Conservation (phyloP, 2,888 invertebrate genomes). For the Toxonevra muliebris region DNA sequence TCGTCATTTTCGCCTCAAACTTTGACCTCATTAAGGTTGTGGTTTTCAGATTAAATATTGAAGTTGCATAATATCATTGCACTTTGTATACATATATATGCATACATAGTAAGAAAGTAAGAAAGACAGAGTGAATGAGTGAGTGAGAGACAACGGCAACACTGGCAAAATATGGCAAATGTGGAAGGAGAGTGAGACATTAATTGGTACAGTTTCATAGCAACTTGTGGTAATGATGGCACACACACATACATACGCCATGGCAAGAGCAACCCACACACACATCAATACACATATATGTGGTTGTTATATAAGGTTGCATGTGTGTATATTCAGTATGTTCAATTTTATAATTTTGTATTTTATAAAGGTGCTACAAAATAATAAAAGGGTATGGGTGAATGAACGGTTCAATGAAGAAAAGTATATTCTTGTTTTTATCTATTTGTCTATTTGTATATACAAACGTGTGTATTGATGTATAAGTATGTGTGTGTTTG, state of each 20-base stretch:
- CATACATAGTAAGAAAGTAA: background rate
- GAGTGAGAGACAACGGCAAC: background rate
- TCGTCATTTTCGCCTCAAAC: slow-evolving; percentile 15
- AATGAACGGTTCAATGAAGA: slow-evolving; percentile 6
- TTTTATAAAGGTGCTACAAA: background rate
- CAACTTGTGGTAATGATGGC: slow-evolving; percentile 29
- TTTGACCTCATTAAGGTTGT: slow-evolving; percentile 41
- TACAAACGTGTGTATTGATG: slow-evolving; percentile 2
- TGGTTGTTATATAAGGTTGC: background rate
- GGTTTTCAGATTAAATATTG: slow-evolving; percentile 36
- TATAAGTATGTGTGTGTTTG: slow-evolving; percentile 1
- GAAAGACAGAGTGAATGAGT: background rate
- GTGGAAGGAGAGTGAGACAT: slow-evolving; percentile 1
- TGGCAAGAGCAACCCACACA: background rate
- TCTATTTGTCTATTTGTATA: background rate
- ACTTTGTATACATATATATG: slow-evolving; percentile 5
- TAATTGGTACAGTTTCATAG: slow-evolving; percentile 34
- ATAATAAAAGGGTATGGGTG: background rate
- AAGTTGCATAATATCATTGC: slow-evolving; percentile 23
- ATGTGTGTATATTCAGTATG: background rate
- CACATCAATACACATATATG: too few species aligned
- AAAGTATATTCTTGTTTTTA: background rate
- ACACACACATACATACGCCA: slow-evolving; percentile 11
- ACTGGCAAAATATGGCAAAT: background rate
- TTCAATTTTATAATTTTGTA: background rate